A percentile compares a stretch with the other conserved stretches of the same genome.
phyloP scores from a whole-genome alignment of 1,140 invertebrate genomes.

The Leptinotarsa lineolata region DNA sequence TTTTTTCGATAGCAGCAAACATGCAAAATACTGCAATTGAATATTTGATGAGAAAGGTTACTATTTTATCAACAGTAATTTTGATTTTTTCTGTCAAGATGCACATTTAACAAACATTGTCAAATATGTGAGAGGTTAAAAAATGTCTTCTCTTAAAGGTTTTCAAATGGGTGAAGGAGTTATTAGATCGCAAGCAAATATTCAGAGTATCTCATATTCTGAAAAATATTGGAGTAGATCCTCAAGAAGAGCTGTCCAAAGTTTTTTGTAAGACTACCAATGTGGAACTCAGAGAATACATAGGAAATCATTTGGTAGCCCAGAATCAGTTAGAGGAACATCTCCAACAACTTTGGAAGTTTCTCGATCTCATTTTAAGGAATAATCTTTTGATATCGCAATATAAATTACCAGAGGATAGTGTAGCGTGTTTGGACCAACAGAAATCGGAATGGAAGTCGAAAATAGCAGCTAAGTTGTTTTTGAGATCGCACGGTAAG shows the following conservation, averaged over 20 bases:
- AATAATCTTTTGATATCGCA: constrained; percentile 40
- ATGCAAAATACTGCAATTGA: too few relatives aligned
- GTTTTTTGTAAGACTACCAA: constrained; percentile 61
- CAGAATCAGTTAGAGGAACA: constrained; percentile 56
- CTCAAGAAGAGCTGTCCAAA: constrained; percentile 61
- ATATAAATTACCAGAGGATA: constrained; percentile 37
- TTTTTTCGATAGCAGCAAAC: not conserved
- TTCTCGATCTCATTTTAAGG: constrained; percentile 62
- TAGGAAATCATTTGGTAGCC: constrained; percentile 63
- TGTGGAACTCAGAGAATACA: constrained; percentile 62
- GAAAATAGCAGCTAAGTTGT: constrained; percentile 60
- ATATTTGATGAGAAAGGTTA: too few relatives aligned
- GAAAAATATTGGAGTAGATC: constrained; percentile 63
- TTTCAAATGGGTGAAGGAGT: constrained; percentile 64
- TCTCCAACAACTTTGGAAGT: constrained; percentile 62
- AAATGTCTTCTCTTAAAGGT: constrained; percentile 55
- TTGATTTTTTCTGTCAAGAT: not conserved
- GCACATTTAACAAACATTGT: not conserved
- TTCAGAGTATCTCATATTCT: constrained; percentile 67
- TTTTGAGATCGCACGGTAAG: constrained; percentile 62
- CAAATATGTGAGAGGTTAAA: too few relatives aligned
- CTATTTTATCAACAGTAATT: not conserved
- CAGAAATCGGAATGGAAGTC: constrained; percentile 59
- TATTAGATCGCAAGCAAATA: constrained; percentile 65
- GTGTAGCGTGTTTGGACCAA: constrained; percentile 53